Conservation (phyloP, 1,140 invertebrate species). For the Brachionus rotundiformis region DNA sequence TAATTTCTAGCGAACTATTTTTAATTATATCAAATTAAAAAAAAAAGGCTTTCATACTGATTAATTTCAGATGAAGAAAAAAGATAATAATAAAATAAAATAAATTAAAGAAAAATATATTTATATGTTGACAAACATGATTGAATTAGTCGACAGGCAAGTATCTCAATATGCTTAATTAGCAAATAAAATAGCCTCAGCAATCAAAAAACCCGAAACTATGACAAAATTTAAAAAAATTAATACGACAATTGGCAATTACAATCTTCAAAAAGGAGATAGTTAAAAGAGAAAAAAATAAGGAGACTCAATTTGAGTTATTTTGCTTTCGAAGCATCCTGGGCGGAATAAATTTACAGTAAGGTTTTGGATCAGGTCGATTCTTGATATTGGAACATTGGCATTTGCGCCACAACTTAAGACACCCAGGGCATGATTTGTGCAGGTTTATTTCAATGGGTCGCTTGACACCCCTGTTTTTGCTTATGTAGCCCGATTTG, state of each 20-base stretch:
- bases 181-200: neutral
- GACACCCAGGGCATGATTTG: slow-evolving; percentile 49
- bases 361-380: slow-evolving; percentile 48
- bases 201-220: neutral
- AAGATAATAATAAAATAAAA: no score
- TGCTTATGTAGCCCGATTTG: slow-evolving; percentile 33
- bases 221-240: neutral
- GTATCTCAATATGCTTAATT: neutral
- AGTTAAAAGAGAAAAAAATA: neutral
- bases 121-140: neutral
- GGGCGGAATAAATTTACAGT: slow-evolving; percentile 50
- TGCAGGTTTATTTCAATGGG: slow-evolving; percentile 41
- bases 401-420: slow-evolving; percentile 41
- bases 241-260: neutral
- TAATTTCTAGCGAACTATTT: neutral
- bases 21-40: neutral
- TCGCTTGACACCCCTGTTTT: neutral
- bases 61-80: neutral
- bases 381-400: slow-evolving; percentile 52
- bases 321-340: slow-evolving; percentile 47
- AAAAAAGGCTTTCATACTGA: neutral
- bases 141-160: neutral
- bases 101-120: neutral
- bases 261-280: neutral
- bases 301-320: neutral